A percentile compares a stretch with the other conserved stretches of the same genome.
phyloP scores from a whole-genome alignment of 2,113 vertebrate genomes.

The Trinectes maculatus region DNA sequence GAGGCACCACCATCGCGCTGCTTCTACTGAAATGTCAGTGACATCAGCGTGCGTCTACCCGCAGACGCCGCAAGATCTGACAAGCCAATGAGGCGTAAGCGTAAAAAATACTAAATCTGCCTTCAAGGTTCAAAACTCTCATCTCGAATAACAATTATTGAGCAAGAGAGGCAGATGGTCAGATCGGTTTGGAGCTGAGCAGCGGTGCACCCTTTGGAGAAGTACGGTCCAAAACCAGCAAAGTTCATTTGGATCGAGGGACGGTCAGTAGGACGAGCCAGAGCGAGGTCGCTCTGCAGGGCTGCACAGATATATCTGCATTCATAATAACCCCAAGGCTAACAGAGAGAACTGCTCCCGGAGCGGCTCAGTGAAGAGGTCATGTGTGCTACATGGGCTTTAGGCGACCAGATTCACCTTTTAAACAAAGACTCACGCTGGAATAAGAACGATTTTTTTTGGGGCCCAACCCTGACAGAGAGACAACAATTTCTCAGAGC shows the following conservation, averaged over 20 bases:
- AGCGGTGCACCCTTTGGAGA: slow-evolving; percentile 22
- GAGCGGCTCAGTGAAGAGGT: neutral
- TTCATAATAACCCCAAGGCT: slow-evolving; percentile 23
- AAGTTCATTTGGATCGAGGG: slow-evolving; percentile 61
- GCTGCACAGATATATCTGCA: slow-evolving; percentile 8
- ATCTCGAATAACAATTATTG: slow-evolving; percentile 69
- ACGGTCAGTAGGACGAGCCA: slow-evolving; percentile 32
- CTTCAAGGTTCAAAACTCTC: slow-evolving; percentile 55
- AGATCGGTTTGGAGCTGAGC: slow-evolving; percentile 58
- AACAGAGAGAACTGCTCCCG: slow-evolving; percentile 2
- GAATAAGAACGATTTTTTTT: neutral
- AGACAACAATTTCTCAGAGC: too few species aligned
- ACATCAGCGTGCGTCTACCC: slow-evolving; percentile 61
- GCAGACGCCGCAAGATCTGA: slow-evolving; percentile 41
- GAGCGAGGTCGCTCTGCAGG: slow-evolving; percentile 49
- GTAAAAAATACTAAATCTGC: slow-evolving; percentile 62
- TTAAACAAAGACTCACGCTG: slow-evolving; percentile 1
- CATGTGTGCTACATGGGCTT: slow-evolving; percentile 4
- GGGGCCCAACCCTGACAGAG: neutral
- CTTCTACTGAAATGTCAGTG: slow-evolving; percentile 67
- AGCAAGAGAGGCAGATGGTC: slow-evolving; percentile 72
- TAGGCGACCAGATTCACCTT: neutral
- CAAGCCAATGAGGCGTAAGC: slow-evolving; percentile 49
- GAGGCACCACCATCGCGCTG: slow-evolving; percentile 10
- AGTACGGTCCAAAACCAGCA: slow-evolving; percentile 40